Base-by-base conservation (phyloP, 2,888 invertebrate genomes). In the Trissonchulus latispiculum region DNA sequence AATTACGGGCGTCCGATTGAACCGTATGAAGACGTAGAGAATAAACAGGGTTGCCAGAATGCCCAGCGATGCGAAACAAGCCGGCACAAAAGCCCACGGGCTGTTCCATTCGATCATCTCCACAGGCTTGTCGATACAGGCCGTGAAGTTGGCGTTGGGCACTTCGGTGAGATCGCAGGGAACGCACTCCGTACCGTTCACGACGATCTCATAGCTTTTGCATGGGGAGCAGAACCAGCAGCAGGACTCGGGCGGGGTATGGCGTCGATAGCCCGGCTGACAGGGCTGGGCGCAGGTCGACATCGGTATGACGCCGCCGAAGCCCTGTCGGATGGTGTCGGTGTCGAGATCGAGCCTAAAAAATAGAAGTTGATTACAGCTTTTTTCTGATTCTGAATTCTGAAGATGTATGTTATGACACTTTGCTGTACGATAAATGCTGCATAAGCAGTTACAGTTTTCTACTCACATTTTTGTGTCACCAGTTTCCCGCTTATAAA, bases 21-120 rank as follows among this genome's bases (percentile, higher is more conserved):
- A 87, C 80, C 87, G 86, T 66, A 90, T 85, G 82, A 90, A 90
- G 2, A 89, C 88, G 66, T 86, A 85, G n/a, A 87, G 84, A 1
- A 89, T 88, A 80, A 89, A 88, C 61, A 87, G 80, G 1, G 89
- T 88, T 77, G 85, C 84, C 62, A 88, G 8, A n/a, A 68, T 33
- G 3, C 69, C 69, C 2, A n/a, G 3, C 28, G 69, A 32, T 32
- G 89, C 87, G 80, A 89, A 89, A 18, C 86, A 83, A 18, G 89
- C 84, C 0, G 89, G 90, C 1, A 89, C 87, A 23, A 90, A 82
- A 75, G 88, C 89, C 89, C 90, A 90, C 0, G 89, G 87, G 76
- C 87, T 88, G 74, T 85, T 82, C 87, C 89, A 88, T 67, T 87
- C 86, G 77, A 90, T 86, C 87, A 86, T 0, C 87, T 87, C 69